Conservation (phyloP, 2,113 vertebrate genomes). For the Gavialis gangeticus region DNA sequence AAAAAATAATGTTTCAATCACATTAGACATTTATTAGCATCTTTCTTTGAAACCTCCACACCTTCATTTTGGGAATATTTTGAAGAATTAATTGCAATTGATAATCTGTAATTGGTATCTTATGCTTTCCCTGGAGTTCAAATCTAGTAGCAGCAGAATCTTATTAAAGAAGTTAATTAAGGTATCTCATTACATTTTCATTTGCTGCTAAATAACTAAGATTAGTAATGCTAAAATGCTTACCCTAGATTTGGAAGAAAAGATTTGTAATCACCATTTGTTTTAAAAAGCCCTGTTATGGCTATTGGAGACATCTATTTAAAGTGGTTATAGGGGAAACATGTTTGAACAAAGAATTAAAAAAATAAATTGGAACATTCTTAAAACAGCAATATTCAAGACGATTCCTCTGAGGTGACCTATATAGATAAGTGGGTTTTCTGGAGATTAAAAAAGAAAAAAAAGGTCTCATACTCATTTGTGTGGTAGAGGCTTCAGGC, state of each 20-base stretch:
- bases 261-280: neutral
- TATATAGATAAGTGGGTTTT: neutral
- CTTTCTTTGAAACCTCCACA: slow-evolving; percentile 25
- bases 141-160: slow-evolving; percentile 46
- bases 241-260: slow-evolving; percentile 6
- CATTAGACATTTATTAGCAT: slow-evolving; percentile 42
- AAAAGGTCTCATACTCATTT: neutral
- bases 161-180: slow-evolving; percentile 72
- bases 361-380: neutral
- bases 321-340: neutral
- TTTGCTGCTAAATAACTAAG: neutral
- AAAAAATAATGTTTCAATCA: slow-evolving; percentile 29
- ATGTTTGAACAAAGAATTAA: neutral
- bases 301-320: neutral
- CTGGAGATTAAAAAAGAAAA: neutral
- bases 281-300: neutral
- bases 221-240: neutral
- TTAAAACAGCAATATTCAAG: neutral
- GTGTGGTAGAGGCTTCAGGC: neutral
- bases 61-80: slow-evolving; percentile 54
- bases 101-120: slow-evolving; percentile 58
- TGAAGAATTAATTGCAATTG: slow-evolving; percentile 58
- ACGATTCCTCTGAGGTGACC: neutral
- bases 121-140: slow-evolving; percentile 55
- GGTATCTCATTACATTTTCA: slow-evolving; percentile 36